Conservation (phyloP, 1,140 invertebrate genomes). For the Drosophila bocqueti region DNA sequence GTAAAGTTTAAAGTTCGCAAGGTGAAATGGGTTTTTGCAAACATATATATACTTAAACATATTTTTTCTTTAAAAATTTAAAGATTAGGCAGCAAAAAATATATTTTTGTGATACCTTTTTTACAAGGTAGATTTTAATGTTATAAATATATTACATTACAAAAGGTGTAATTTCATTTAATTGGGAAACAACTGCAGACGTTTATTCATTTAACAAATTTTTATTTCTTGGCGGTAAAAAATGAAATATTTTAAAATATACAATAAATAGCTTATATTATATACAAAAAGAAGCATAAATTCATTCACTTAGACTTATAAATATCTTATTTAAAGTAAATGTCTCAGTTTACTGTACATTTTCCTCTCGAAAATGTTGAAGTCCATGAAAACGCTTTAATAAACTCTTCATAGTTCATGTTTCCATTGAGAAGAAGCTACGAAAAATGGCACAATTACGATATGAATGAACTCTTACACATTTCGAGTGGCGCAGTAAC, state of each 20-base stretch:
- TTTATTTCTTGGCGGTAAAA: neutral
- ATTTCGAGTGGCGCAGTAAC: constrained; percentile 6
- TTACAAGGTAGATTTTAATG: no score
- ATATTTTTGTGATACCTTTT: no score
- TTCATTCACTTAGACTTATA: neutral
- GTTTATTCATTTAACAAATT: neutral
- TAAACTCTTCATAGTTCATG: constrained; percentile 2
- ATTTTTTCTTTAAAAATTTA: no score
- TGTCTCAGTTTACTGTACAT: no score
- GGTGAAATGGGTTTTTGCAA: no score
- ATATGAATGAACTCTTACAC: constrained; percentile 15
- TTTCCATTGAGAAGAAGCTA: neutral
- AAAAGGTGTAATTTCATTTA: no score
- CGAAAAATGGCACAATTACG: constrained; percentile 12
- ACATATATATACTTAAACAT: no score
- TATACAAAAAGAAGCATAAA: neutral
- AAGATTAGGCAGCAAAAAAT: no score
- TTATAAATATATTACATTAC: no score
- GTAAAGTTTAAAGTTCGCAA: neutral
- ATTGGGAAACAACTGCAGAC: no score
- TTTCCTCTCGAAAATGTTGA: no score
- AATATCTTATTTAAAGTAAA: no score
- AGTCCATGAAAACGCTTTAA: neutral
- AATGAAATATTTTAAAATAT: neutral
- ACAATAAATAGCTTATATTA: neutral